A percentile compares a stretch with the other conserved stretches of the same genome.
Evolutionary conservation across 2,888 invertebrate genomes (phyloP).

Genomic region (Cantharis rufa): DNA sequence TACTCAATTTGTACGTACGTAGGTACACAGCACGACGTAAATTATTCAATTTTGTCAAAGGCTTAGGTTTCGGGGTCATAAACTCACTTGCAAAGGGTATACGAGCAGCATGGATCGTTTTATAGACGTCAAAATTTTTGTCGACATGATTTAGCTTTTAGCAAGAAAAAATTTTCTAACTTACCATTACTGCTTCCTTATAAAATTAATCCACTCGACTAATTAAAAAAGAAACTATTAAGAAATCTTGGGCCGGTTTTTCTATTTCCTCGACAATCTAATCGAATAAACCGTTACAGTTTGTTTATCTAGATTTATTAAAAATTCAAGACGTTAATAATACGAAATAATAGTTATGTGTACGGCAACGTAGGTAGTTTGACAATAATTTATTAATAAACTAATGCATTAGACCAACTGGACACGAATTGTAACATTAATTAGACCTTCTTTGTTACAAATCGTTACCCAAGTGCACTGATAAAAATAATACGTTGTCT

Average conservation of each 20-base stretch:
- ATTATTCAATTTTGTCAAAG: neutral
- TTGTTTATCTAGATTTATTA: neutral
- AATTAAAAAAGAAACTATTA: neutral
- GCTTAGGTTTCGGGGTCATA: neutral
- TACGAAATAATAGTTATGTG: neutral
- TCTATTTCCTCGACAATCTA: neutral
- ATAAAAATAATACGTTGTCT: neutral
- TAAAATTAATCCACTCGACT: neutral
- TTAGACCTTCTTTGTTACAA: neutral
- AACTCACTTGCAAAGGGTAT: neutral
- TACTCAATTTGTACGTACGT: neutral
- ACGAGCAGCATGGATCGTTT: neutral
- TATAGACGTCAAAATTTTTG: neutral
- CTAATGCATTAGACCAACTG: neutral
- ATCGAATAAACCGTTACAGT: neutral
- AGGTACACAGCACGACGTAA: neutral
- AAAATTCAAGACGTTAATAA: neutral
- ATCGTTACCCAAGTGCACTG: neutral
- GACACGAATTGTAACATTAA: neutral
- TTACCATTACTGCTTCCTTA: neutral
- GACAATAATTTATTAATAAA: neutral
- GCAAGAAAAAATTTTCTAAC: neutral
- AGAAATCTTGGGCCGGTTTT: neutral
- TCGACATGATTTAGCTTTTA: neutral
- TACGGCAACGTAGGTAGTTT: neutral